These are phyloP conservation scores for Astatoreochromis straeleni DNA, from an alignment of 2,113 vertebrate genomes.

Conservation along the genomic window DNA sequence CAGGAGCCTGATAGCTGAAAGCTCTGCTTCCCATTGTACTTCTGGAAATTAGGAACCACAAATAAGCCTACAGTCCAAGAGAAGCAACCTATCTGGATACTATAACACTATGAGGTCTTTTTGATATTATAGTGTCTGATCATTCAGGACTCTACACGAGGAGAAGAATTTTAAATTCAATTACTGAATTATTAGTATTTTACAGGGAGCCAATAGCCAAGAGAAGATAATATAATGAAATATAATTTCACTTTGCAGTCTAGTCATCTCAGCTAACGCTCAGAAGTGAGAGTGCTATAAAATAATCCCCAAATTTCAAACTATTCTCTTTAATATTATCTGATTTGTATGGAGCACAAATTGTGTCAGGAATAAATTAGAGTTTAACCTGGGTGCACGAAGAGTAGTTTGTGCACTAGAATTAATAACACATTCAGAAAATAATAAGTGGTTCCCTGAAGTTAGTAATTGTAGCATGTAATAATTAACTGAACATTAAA, in stretches of 20 bases:
- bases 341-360: neutral
- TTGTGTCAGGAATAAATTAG: neutral
- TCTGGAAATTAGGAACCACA: neutral
- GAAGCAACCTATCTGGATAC: neutral
- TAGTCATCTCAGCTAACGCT: neutral
- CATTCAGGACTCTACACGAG: neutral
- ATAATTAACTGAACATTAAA: neutral
- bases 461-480: neutral
- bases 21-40: neutral
- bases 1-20: neutral
- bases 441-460: neutral
- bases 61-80: neutral
- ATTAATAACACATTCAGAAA: neutral
- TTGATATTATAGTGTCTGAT: accelerated
- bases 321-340: neutral
- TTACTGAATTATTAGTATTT: neutral
- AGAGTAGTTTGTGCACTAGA: neutral
- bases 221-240: neutral
- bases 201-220: neutral
- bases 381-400: neutral
- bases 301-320: neutral
- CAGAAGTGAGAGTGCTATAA: neutral
- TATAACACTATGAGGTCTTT: neutral
- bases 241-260: neutral
- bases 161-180: neutral